Evolutionary conservation across 2,113 vertebrate species (phyloP).

Genomic region (Tyrannus savana): DNA sequence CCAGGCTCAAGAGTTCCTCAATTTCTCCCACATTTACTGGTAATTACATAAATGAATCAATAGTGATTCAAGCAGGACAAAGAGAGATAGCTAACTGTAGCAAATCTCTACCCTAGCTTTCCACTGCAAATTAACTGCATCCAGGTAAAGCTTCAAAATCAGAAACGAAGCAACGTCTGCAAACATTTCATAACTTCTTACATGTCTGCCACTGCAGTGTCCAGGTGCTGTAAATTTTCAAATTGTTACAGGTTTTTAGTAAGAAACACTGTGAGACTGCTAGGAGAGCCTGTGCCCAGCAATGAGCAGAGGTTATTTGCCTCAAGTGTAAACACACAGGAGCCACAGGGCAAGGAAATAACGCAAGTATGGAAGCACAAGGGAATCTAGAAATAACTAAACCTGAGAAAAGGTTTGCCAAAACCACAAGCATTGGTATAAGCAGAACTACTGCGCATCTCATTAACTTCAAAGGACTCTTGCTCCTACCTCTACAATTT

Average conservation of each 20-base stretch:
- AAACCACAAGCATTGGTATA: background rate
- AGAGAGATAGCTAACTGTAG: background rate
- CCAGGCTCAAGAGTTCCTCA: conserved; percentile 26
- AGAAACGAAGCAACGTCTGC: background rate
- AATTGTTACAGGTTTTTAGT: background rate
- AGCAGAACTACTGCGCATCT: background rate
- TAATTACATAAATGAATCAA: conserved; percentile 60
- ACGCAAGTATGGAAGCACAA: background rate
- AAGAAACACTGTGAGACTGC: background rate
- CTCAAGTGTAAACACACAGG: background rate
- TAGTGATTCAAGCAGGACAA: background rate
- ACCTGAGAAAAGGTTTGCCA: background rate
- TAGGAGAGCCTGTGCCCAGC: background rate
- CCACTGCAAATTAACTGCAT: background rate
- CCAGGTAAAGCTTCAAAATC: background rate
- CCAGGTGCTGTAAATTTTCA: background rate
- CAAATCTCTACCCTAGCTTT: background rate
- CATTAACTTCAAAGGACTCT: background rate
- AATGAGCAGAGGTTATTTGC: background rate
- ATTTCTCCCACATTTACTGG: conserved; percentile 27
- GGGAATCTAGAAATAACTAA: background rate
- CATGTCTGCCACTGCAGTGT: background rate
- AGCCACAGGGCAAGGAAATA: background rate
- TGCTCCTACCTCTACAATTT: background rate
- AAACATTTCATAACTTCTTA: background rate